Evolutionary conservation across 2,113 vertebrate species (phyloP).

Genomic region (Etheostoma cragini): DNA sequence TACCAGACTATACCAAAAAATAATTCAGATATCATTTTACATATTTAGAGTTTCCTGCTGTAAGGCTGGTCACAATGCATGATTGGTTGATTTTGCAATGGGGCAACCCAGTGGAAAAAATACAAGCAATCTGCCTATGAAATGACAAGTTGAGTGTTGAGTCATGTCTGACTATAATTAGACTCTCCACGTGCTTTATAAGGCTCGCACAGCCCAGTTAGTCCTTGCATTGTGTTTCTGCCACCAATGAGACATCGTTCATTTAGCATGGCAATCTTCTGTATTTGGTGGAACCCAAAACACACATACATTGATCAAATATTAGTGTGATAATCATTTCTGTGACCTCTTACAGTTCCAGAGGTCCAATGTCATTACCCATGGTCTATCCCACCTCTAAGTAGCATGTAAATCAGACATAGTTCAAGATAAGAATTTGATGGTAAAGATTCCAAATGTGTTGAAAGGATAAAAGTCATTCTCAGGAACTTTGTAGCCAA

Average conservation of each 20-base stretch:
- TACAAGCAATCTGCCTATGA: slow-evolving; percentile 38
- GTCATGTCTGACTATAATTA: slow-evolving; percentile 83
- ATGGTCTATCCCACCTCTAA: no score
- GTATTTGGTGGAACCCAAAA: no score
- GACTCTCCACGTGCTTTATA: slow-evolving; percentile 74
- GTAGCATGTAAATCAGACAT: no score
- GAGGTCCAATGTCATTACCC: no score
- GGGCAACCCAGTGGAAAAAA: slow-evolving; percentile 58
- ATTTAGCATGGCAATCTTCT: neutral
- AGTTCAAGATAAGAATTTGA: no score
- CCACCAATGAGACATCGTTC: slow-evolving; percentile 3
- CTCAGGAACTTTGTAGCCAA: no score
- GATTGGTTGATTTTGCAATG: slow-evolving; percentile 54
- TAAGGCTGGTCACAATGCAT: slow-evolving; percentile 31
- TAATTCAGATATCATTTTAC: neutral
- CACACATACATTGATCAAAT: no score
- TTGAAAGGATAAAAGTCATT: no score
- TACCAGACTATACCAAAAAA: neutral
- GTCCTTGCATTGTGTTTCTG: slow-evolving; percentile 37
- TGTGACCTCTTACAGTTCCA: no score
- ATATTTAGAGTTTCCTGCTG: neutral
- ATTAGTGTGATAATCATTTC: no score
- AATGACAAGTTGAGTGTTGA: slow-evolving; percentile 61
- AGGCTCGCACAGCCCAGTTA: slow-evolving; percentile 37
- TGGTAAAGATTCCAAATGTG: no score